Percentiles rank a stretch among this genome's conserved stretches.
Conservation (phyloP, 2,888 invertebrate genomes). For the Acanthosoma haemorrhoidale region DNA sequence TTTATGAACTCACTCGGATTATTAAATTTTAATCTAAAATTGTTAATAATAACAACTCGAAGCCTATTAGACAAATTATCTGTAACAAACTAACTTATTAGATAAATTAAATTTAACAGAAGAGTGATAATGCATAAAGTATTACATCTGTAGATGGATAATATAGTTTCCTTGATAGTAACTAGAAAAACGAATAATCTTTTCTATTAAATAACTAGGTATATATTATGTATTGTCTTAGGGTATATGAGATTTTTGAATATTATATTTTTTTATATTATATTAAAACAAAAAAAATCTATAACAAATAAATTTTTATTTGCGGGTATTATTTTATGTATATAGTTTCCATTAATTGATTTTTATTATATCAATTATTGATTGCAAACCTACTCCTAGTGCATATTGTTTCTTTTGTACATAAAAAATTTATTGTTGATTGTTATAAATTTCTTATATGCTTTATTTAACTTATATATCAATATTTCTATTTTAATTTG, state of each 20-base stretch:
- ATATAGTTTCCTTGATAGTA: constrained; percentile 5
- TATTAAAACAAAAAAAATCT: neutral
- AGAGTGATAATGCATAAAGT: constrained; percentile 21
- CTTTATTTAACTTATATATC: constrained; percentile 17
- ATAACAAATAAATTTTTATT: constrained; percentile 16
- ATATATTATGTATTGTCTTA: neutral
- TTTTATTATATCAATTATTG: neutral
- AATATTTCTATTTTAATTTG: neutral
- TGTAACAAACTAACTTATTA: neutral
- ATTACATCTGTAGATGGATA: constrained; percentile 15
- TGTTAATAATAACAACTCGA: neutral
- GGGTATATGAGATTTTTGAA: constrained; percentile 22
- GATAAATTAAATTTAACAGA: neutral
- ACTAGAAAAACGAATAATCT: neutral
- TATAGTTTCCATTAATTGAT: neutral
- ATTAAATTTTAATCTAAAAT: neutral
- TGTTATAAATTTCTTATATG: constrained; percentile 24
- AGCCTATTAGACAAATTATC: neutral
- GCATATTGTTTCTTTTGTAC: constrained; percentile 19
- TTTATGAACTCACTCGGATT: neutral
- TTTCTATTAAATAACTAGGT: neutral
- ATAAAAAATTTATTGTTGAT: constrained; percentile 19
- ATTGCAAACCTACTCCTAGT: neutral
- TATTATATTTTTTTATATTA: constrained; percentile 20
- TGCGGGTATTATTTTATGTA: constrained; percentile 16